These are phyloP conservation scores for Microchrysa polita DNA, from an alignment of 2,888 invertebrate genomes.

Conservation along the genomic window DNA sequence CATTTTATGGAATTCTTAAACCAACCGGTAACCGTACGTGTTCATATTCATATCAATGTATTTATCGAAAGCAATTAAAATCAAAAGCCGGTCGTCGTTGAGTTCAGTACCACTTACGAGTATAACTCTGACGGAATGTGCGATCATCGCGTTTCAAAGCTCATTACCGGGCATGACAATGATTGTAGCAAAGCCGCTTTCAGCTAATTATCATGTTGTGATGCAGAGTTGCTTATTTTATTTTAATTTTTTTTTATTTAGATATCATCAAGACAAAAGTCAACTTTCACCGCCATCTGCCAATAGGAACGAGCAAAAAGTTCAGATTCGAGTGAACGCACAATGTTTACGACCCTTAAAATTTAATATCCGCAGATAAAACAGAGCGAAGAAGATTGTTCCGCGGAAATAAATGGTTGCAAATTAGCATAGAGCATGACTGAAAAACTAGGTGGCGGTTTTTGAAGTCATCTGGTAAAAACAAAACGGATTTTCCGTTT, in stretches of 20 bases:
- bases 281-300: slow-evolving; percentile 36
- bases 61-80: slow-evolving; percentile 16
- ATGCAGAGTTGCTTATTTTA: slow-evolving; percentile 6
- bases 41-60: background rate
- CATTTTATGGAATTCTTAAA: slow-evolving; percentile 6
- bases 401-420: background rate
- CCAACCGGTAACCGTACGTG: slow-evolving; percentile 1
- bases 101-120: background rate
- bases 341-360: slow-evolving; percentile 29
- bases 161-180: slow-evolving; percentile 11
- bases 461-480: too few relatives aligned
- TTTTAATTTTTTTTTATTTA: too few relatives aligned
- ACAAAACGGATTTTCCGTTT: too few relatives aligned
- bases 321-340: background rate
- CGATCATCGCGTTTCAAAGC: slow-evolving; percentile 11
- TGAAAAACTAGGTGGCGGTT: background rate
- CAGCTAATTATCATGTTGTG: slow-evolving; percentile 25
- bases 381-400: too few relatives aligned
- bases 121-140: background rate
- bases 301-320: background rate
- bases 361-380: background rate
- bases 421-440: slow-evolving; percentile 21
- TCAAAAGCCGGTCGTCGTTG: background rate
- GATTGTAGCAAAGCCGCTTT: slow-evolving; percentile 5
- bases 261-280: slow-evolving; percentile 6